These are phyloP conservation scores for Nylanderia fulva DNA, from an alignment of 1,140 invertebrate species.

Conservation along the genomic window DNA sequence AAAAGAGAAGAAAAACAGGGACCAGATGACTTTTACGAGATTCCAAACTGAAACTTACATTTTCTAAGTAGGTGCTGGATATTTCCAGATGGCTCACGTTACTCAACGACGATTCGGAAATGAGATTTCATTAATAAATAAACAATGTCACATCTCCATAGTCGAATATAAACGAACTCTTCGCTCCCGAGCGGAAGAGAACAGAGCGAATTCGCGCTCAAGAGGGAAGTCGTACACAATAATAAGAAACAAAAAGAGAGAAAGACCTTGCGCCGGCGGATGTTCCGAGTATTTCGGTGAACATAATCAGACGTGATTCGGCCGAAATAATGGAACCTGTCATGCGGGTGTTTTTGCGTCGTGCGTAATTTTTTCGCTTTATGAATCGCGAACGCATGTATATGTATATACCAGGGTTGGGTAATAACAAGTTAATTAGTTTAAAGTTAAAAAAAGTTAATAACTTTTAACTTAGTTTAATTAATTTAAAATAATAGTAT, in stretches of 20 bases:
- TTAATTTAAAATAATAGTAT: too few relatives aligned
- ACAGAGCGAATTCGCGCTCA: not conserved
- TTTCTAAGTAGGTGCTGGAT: not conserved
- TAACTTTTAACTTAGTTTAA: too few relatives aligned
- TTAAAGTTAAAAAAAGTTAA: too few relatives aligned
- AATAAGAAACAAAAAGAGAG: not conserved
- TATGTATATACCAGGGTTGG: too few relatives aligned
- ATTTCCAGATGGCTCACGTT: not conserved
- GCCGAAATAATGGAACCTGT: constrained; percentile 49
- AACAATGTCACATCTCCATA: not conserved
- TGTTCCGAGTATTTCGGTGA: constrained; percentile 17
- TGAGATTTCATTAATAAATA: not conserved
- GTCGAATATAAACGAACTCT: not conserved
- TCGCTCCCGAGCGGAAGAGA: not conserved
- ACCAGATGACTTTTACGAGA: not conserved
- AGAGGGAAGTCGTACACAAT: not conserved
- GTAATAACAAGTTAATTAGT: too few relatives aligned
- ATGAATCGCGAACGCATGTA: constrained; percentile 38
- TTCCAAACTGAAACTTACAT: not conserved
- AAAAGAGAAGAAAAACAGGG: constrained; percentile 15
- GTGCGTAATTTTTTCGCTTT: constrained; percentile 39
- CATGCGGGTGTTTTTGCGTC: constrained; percentile 1
- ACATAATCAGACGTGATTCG: constrained; percentile 3
- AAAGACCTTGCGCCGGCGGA: constrained; percentile 1
- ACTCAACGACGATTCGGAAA: not conserved